Evolutionary conservation across 1,140 invertebrate genomes (phyloP), one percentile per base, ranked within the genome.

Genomic region (Centruroides sculpturatus): DNA sequence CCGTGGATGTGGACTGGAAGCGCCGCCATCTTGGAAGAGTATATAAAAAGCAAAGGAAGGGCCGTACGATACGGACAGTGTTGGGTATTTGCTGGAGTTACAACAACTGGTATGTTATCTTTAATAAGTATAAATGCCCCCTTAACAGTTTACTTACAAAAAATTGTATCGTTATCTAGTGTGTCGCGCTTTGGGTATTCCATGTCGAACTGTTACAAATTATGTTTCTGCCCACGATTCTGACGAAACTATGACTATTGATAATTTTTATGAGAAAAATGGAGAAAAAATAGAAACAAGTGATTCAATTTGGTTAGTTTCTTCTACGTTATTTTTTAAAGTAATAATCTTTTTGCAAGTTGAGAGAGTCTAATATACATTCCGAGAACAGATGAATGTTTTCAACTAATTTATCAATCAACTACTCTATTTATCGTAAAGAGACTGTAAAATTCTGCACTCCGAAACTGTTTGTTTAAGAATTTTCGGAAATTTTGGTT

Each of bases 41-140:
- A 83, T 74, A 85, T 85, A 67, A 81, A 82, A 60, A 64, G 64
- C 5, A 89, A 81, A n/a, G 87, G 85, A 64, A 85, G 85, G 67
- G 85, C 91, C 0, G 90, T 96, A 0, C 92, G 91, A 72, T 97
- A 86, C 70, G 92, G 87, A 0, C 92, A 97, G 67, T 97, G 92
- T 69, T 97, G 92, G 92, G 89, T 96, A 1, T 97, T 93, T 71
- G 82, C 90, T 13, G 92, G 89, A 7, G 84, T 94, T 5, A 71
- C 91, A 35, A 86, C 89, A 0, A 91, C 89, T 65, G 75, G 84
- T 86, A 75, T 75, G 75, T 71, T 23, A 23, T 23, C 23, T 23
- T 23, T 23, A 23, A 23, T 23, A 23, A 23, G 23, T 23, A 23
- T 23, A 23, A 23, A 23, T 23, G 2, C 23, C 23, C 2, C n/a